Evolutionary conservation across 2,888 invertebrate genomes (phyloP).

Genomic region (Ochropleura leucogaster): DNA sequence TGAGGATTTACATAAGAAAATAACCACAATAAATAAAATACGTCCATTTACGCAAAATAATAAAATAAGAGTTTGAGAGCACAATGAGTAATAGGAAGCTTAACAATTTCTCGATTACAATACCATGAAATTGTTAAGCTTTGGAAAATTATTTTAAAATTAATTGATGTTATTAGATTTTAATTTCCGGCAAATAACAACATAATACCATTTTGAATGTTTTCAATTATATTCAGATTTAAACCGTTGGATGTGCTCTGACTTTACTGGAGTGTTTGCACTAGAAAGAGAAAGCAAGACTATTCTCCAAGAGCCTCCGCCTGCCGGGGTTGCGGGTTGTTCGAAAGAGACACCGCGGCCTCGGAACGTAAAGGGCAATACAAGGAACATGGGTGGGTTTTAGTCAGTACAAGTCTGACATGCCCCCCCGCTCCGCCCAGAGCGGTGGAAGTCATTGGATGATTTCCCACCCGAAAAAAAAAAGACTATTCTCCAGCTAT

Average conservation of each 20-base stretch:
- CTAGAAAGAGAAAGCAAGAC: not conserved
- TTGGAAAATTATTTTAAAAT: conserved; percentile 1
- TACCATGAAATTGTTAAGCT: too few species aligned
- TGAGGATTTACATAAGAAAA: not conserved
- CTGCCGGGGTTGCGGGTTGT: too few species aligned
- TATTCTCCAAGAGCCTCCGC: too few species aligned
- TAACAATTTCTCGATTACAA: not conserved
- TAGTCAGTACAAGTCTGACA: too few species aligned
- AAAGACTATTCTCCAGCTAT: too few species aligned
- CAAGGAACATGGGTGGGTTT: too few species aligned
- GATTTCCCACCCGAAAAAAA: too few species aligned
- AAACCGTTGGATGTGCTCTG: not conserved
- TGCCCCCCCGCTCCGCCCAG: too few species aligned
- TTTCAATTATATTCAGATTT: not conserved
- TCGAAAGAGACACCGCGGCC: too few species aligned
- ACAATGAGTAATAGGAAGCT: not conserved
- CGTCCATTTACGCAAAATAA: not conserved
- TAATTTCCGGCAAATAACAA: not conserved
- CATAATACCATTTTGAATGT: not conserved
- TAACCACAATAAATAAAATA: not conserved
- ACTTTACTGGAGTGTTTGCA: not conserved
- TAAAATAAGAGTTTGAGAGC: not conserved
- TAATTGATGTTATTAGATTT: not conserved
- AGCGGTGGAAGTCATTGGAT: too few species aligned
- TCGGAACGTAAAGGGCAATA: too few species aligned